These are phyloP conservation scores for Calyptommatus sinebrachiatus DNA, from an alignment of 2,113 vertebrate species.

Conservation along the genomic window DNA sequence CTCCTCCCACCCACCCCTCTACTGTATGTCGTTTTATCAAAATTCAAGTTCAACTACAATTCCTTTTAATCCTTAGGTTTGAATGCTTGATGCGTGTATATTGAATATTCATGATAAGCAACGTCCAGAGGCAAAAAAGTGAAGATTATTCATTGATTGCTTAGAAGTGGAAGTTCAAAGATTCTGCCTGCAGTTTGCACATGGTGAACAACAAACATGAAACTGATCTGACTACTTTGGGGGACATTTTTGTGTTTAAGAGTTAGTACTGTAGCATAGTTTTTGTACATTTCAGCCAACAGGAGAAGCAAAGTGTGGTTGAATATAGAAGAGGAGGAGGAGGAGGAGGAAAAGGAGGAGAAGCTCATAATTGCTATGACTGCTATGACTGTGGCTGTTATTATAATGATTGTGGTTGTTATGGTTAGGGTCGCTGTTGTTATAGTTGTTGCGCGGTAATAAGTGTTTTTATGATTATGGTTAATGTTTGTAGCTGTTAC, in stretches of 20 bases:
- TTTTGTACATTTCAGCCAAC: neutral
- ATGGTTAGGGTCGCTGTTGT: too few species aligned
- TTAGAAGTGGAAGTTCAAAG: neutral
- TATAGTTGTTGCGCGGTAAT: too few species aligned
- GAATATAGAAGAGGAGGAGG: neutral
- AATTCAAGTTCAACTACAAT: too few species aligned
- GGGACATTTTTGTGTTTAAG: neutral
- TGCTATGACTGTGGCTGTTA: too few species aligned
- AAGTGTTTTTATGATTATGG: too few species aligned
- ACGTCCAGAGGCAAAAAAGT: neutral
- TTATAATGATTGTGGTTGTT: too few species aligned
- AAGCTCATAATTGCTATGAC: too few species aligned
- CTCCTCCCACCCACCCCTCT: neutral
- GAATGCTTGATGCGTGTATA: neutral
- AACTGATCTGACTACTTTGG: neutral
- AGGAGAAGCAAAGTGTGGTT: neutral
- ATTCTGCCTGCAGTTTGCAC: neutral
- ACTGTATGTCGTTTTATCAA: neutral
- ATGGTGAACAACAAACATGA: neutral
- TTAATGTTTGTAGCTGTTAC: too few species aligned
- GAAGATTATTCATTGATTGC: neutral
- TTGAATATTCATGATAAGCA: neutral
- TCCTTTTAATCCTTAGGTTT: neutral
- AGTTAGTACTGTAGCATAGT: neutral
- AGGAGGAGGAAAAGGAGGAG: too few species aligned